Evolutionary conservation across 2,797 vertebrate species (phyloP).

Genomic region (Malacoraja senta): DNA sequence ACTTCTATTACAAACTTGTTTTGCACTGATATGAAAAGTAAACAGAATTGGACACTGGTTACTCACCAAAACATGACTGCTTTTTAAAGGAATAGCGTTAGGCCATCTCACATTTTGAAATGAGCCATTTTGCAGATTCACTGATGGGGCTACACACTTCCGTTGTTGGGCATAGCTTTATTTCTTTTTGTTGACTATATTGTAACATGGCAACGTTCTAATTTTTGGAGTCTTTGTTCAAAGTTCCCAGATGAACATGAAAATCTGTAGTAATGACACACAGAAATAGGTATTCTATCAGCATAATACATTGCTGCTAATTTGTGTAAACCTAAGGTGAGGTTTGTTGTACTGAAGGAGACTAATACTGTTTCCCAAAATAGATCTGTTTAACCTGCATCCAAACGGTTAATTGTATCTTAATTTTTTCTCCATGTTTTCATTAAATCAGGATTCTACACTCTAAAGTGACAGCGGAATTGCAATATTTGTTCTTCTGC

Average conservation of each 20-base stretch:
- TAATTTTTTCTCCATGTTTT: not conserved
- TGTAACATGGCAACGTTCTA: not conserved
- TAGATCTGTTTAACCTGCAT: not conserved
- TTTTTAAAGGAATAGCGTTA: not conserved
- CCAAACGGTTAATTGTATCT: not conserved
- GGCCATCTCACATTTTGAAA: not conserved
- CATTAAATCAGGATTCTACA: not conserved
- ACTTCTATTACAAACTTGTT: slow-evolving; percentile 18
- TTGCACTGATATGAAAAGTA: slow-evolving; percentile 31
- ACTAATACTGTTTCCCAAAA: not conserved
- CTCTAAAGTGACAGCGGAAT: not conserved
- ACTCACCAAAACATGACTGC: not conserved
- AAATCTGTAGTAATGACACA: not conserved
- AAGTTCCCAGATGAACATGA: not conserved
- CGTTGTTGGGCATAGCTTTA: not conserved
- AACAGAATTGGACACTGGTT: not conserved
- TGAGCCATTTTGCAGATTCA: not conserved
- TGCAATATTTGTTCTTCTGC: slow-evolving; percentile 17
- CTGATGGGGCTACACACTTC: not conserved
- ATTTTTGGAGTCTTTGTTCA: not conserved
- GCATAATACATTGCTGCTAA: not conserved
- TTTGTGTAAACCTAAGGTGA: not conserved
- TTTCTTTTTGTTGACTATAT: not conserved
- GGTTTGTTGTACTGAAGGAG: not conserved
- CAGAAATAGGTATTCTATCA: not conserved